A percentile compares a stretch with the other conserved stretches of the same genome.
These are phyloP conservation scores for Tetropium fuscum DNA, from an alignment of 2,888 invertebrate genomes.

Conservation along the genomic window DNA sequence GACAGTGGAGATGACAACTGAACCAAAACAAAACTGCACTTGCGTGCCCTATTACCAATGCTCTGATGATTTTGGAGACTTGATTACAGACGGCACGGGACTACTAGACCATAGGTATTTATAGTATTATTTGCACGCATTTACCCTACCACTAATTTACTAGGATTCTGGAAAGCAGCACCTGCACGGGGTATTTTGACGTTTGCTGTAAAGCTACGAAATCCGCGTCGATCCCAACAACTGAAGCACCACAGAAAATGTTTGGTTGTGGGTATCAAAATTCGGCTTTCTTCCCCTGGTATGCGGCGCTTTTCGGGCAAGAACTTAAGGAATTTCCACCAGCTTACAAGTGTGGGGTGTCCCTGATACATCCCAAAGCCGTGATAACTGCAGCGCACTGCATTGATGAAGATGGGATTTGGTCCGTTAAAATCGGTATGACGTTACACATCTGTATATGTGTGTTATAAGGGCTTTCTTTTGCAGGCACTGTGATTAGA, in stretches of 20 bases:
- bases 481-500: not conserved
- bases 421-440: conserved; percentile 6
- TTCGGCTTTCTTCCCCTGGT: conserved; percentile 14
- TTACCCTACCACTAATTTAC: too few species aligned
- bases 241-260: not conserved
- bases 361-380: conserved; percentile 8
- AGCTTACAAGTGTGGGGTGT: conserved; percentile 5
- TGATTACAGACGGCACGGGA: conserved; percentile 13
- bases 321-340: not conserved
- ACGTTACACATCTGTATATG: not conserved
- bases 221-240: not conserved
- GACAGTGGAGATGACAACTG: too few species aligned
- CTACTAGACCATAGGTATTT: conserved; percentile 11
- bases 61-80: conserved; percentile 3
- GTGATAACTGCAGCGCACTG: conserved; percentile 19
- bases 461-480: not conserved
- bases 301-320: conserved; percentile 1
- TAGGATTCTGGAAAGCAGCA: not conserved
- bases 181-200: conserved; percentile 15
- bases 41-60: conserved; percentile 24
- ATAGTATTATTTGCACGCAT: too few species aligned
- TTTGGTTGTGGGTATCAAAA: conserved; percentile 13
- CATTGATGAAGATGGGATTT: not conserved
- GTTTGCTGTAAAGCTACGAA: conserved; percentile 15
- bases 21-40: conserved; percentile 6